Conservation (phyloP, 2,888 invertebrate genomes). For the Pristionchus mayeri region DNA sequence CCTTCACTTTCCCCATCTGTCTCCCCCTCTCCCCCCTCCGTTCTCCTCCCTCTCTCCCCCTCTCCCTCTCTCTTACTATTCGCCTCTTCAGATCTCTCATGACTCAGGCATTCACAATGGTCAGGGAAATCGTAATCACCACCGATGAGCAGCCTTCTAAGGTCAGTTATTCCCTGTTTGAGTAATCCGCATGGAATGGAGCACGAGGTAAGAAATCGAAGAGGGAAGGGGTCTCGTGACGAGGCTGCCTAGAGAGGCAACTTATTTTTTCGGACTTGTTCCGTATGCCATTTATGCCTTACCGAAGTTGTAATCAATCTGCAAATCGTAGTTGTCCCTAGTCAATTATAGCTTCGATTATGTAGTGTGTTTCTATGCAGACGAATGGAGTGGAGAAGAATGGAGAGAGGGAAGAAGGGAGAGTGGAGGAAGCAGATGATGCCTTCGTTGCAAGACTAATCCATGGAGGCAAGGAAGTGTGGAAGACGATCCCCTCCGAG, state of each 20-base stretch:
- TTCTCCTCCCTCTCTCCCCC: constrained; percentile 28
- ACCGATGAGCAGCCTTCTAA: not conserved
- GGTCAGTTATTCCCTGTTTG: not conserved
- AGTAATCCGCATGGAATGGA: too few species aligned
- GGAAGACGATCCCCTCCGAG: not conserved
- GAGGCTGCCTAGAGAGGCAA: too few species aligned
- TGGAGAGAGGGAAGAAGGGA: not conserved
- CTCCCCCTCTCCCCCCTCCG: constrained; percentile 25
- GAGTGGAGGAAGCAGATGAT: not conserved
- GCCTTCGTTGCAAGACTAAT: not conserved
- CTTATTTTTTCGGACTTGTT: too few species aligned
- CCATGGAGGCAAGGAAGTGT: not conserved
- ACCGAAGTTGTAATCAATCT: too few species aligned
- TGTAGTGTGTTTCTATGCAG: not conserved
- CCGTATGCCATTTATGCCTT: too few species aligned
- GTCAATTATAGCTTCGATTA: too few species aligned
- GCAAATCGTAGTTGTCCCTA: too few species aligned
- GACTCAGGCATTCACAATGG: constrained; percentile 41
- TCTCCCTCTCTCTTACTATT: not conserved
- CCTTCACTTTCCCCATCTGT: constrained; percentile 32
- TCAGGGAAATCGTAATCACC: constrained; percentile 39
- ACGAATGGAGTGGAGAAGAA: constrained; percentile 18
- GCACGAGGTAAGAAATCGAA: too few species aligned
- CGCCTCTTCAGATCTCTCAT: constrained; percentile 38
- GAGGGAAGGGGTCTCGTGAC: too few species aligned